Evolutionary conservation across 1,140 invertebrate species (phyloP).

Genomic region (Whitmania pigra): DNA sequence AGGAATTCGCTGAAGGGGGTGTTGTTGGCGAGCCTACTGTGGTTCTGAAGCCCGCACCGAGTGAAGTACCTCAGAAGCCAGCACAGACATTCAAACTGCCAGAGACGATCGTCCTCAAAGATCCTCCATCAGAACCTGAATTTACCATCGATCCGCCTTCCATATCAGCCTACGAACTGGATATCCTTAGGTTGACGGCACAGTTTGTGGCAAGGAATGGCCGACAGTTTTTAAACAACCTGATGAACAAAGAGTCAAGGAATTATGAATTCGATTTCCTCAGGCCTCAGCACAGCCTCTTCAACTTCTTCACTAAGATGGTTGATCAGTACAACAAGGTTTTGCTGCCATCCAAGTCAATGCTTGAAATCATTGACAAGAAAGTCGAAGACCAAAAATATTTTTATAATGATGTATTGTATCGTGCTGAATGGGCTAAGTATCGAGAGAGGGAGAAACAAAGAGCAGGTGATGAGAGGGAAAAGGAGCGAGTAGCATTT

Average conservation of each 20-base stretch:
- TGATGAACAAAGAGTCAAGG: slow-evolving; percentile 94
- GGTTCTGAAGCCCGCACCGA: background rate
- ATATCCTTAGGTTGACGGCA: slow-evolving; percentile 79
- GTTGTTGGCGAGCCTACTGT: too few species aligned
- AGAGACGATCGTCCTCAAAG: slow-evolving; percentile 78
- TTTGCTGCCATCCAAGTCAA: background rate
- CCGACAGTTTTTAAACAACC: slow-evolving; percentile 86
- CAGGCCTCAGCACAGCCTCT: slow-evolving; percentile 91
- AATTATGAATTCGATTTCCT: slow-evolving; percentile 99
- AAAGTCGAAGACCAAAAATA: background rate
- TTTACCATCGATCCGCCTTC: slow-evolving; percentile 96
- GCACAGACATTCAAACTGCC: slow-evolving; percentile 38
- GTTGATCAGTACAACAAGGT: slow-evolving; percentile 93
- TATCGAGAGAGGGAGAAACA: slow-evolving; percentile 81
- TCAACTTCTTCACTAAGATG: slow-evolving; percentile 94
- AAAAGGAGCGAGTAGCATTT: slow-evolving; percentile 87
- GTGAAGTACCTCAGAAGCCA: too few species aligned
- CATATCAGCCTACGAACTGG: slow-evolving; percentile 94
- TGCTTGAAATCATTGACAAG: background rate
- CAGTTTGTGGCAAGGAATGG: slow-evolving; percentile 98
- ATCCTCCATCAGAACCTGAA: slow-evolving; percentile 89
- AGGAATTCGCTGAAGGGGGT: slow-evolving; percentile 79
- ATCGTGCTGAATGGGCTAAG: slow-evolving; percentile 86
- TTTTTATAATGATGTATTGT: slow-evolving; percentile 58
- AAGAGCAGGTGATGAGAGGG: slow-evolving; percentile 83